Evolutionary conservation across 2,797 vertebrate species (phyloP), one percentile per base, ranked within the genome.

Genomic region (Sebastiscus albofasciatus): DNA sequence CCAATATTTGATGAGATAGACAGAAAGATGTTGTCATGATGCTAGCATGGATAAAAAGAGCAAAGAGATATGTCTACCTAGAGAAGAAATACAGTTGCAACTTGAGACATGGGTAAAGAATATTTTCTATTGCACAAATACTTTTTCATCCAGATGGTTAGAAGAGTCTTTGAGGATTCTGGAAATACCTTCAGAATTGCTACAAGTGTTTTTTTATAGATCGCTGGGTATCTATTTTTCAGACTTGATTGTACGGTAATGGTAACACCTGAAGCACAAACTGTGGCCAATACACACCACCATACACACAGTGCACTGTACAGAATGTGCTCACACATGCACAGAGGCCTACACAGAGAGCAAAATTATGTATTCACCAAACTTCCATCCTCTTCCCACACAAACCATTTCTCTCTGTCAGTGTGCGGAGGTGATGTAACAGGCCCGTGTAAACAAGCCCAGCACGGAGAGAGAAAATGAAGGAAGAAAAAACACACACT

Each of bases 381-480:
- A 86, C 86, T 74, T 87, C 84, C 85, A 72, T 87, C 82, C 72
- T 90, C 80, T 84, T 87, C 87, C 83, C 84, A 87, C 91, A 88
- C 81, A 75, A 76, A 83, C 89, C 82, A 79, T 92, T 81, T 82
- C 71, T 85, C 83, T 90, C 84, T 83, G 88, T 89, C 78, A 77
- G 81, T 20, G 73, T 46, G 18, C 52, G 24, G 87, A 81, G 86
- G 81, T 92, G 91, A 94, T 91, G 91, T 90, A 93, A 94, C 90
- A 77, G 68, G 33, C 11, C 67, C 54, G 22, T 55, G 87, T 89
- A 91, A 93, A 93, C 89, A 91, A 88, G 72, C 56, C 73, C 77
- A 26, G 42, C 54, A 56, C 24, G 31, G 9, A 34, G 42, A 76
- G 83, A 87, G 76, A 84, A 79, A 89, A 78, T 22, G 54, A 64